phyloP scores from a whole-genome alignment of 2,113 vertebrate species.

The Pygoscelis adeliae region DNA sequence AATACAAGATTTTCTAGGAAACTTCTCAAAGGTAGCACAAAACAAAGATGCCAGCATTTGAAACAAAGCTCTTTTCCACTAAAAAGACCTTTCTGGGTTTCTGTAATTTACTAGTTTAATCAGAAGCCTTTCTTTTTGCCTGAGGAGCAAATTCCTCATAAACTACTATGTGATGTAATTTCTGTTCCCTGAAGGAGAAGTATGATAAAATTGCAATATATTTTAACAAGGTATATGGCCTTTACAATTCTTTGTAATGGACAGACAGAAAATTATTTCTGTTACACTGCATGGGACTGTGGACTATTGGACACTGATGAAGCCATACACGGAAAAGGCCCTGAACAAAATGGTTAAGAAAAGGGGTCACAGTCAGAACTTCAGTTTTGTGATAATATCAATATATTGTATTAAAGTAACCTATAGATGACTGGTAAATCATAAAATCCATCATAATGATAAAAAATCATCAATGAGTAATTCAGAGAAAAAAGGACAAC shows the following conservation, averaged over 20 bases:
- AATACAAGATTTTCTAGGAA: neutral
- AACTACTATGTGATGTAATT: neutral
- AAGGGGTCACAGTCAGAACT: neutral
- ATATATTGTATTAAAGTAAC: neutral
- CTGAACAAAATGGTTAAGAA: neutral
- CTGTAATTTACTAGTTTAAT: neutral
- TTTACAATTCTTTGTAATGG: neutral
- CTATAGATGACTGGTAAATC: neutral
- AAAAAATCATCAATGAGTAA: neutral
- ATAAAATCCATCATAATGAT: neutral
- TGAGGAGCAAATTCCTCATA: neutral
- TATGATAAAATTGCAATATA: neutral
- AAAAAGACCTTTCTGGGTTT: neutral
- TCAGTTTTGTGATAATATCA: neutral
- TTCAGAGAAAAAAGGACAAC: neutral
- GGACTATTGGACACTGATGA: neutral
- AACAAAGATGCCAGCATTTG: neutral
- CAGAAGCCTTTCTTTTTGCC: neutral
- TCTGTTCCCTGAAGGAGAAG: neutral
- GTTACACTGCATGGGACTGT: neutral
- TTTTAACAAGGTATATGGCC: neutral
- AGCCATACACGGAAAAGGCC: neutral
- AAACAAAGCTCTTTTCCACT: neutral
- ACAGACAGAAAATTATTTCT: neutral
- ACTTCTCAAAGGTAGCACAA: neutral